phyloP scores from a whole-genome alignment of 2,888 invertebrate genomes.

The Thera britannica region DNA sequence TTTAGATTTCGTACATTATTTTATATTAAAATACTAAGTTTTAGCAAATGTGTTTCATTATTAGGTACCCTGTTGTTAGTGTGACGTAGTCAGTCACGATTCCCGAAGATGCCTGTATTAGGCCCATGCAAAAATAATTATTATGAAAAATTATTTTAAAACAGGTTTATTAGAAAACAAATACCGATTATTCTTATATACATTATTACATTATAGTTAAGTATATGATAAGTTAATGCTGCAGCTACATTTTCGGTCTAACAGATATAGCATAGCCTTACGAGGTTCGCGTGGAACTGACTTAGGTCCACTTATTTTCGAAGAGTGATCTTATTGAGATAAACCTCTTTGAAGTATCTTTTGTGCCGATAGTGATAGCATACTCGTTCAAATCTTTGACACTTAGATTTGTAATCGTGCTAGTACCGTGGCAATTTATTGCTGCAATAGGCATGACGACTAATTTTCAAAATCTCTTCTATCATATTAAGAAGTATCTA shows the following conservation, averaged over 20 bases:
- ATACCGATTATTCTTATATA: conserved; percentile 31
- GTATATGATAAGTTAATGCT: background rate
- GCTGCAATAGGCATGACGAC: too few species aligned
- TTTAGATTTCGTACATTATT: background rate
- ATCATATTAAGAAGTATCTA: too few species aligned
- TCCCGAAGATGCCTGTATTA: background rate
- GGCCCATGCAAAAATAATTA: background rate
- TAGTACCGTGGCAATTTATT: too few species aligned
- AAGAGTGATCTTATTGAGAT: too few species aligned
- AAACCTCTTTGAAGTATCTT: too few species aligned
- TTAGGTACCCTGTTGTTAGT: background rate
- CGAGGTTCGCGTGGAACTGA: too few species aligned
- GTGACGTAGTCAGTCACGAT: too few species aligned
- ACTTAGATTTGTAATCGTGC: too few species aligned
- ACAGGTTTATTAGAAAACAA: conserved; percentile 14
- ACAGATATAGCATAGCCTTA: too few species aligned
- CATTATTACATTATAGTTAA: conserved; percentile 15
- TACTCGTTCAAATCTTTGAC: too few species aligned
- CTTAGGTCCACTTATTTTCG: background rate
- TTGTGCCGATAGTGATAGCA: too few species aligned
- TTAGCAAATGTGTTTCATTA: background rate
- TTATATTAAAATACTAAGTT: background rate
- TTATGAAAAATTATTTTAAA: background rate
- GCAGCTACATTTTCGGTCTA: background rate
- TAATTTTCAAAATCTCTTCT: too few species aligned